Conservation (phyloP, 2,888 invertebrate genomes). For the Tetheella fluctuosa region DNA sequence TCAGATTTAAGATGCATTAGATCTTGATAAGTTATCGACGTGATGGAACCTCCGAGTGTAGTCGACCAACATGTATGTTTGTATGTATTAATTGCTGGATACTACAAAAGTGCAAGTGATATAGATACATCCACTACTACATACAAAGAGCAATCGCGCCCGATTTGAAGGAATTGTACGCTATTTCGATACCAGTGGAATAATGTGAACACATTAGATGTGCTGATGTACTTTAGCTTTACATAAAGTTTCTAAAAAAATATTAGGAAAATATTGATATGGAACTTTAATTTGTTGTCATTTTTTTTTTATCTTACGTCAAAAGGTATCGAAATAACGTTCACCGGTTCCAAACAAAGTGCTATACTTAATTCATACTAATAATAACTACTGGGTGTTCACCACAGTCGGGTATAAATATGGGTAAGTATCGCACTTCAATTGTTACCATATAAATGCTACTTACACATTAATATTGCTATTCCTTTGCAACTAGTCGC, state of each 20-base stretch:
- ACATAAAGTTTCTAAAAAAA: background rate
- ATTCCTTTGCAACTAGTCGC: conserved; percentile 36
- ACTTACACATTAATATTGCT: conserved; percentile 58
- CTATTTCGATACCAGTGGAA: background rate
- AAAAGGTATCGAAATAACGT: background rate
- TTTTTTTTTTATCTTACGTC: no score
- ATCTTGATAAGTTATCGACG: no score
- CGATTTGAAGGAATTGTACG: background rate
- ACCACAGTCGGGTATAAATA: no score
- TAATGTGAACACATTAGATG: background rate
- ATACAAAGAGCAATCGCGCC: background rate
- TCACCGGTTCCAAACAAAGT: background rate
- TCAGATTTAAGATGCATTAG: no score
- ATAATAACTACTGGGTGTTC: conserved; percentile 5
- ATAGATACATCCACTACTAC: background rate
- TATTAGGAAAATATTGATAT: background rate
- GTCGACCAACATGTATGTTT: no score
- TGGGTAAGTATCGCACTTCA: no score
- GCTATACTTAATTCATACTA: background rate
- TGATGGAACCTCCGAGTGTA: no score
- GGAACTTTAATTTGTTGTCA: background rate
- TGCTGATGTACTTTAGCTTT: background rate
- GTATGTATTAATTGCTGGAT: no score
- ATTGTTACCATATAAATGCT: conserved; percentile 10
- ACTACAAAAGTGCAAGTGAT: no score